Base-by-base conservation (phyloP, 1,140 invertebrate genomes). In the Orius insidiosus region DNA sequence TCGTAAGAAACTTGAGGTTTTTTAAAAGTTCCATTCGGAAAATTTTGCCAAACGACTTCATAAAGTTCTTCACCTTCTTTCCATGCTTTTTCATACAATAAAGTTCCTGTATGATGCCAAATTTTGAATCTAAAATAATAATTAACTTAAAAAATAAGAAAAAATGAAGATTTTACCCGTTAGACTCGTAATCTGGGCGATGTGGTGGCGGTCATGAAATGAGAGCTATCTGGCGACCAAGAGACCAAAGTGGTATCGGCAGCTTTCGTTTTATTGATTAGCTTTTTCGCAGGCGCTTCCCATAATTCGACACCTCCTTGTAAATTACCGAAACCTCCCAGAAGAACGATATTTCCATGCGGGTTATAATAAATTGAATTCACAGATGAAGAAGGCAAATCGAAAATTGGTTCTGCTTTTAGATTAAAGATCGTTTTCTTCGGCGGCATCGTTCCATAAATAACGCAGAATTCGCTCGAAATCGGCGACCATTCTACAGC, bases 271-370 rank as follows among this genome's bases (percentile, higher is more conserved):
- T 72, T 66, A 45, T 77, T 71, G 44, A 90, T 73, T 48, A 76
- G 68, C 59, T 83, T 82, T 52, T 72, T 75, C 1, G 71, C 75
- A 11, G 63, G 68, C 10, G 82, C 62, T 63, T 96, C 88, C 90
- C 90, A 97, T 48, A 95, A 69, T 66, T 95, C 87, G 18, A 97
- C 73, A 51, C 78, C 77, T 0, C 93, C 93, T 16, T 72, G 70
- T 49, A 97, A 70, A 69, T 97, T 97, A 0, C 94, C 93, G 66
- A 98, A 97, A 4, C 93, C 93, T 56, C 82, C 86, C 47, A 95
- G 66, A 78, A 85, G 80, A 76, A 86, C 83, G 81, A 85, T 74
- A 63, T 82, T 90, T 50, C 92, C 92, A 54, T 85, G 81, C 1
- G 81, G 80, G 63, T 95, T 95, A 63, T 81, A 97, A 61, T 83